Evolutionary conservation across 2,888 invertebrate genomes (phyloP), one percentile per base, ranked within the genome.

Genomic region (Melieria omissa): DNA sequence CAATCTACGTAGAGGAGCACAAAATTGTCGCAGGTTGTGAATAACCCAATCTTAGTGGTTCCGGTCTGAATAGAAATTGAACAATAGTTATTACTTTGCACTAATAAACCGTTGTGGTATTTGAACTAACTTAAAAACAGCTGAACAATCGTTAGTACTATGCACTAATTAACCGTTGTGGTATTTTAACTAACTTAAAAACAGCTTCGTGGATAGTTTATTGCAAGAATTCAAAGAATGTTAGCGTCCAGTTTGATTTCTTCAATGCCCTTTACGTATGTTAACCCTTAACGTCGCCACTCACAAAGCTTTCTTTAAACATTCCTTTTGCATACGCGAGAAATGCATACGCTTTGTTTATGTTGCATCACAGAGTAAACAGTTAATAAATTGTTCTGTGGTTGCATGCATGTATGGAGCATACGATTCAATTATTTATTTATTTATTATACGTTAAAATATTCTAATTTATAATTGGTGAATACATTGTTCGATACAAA

Each of bases 1-100:
- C 16, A 16, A 16, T 2, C 2, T 16, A 16, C 16, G 16, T 16
- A 16, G 79, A 79, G 4, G 79, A 78, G 52, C 78, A 78, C 41
- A 79, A 70, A 64, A 79, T 74, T 9, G 73, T 70, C 16, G 78
- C 78, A 6, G 74, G 74, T 71, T 79, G 79, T 14, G 72, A 58
- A n/a, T 67, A 63, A 0, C 76, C 76, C 0, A 58, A 12, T 41
- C 70, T 52, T 0, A 79, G 69, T 29, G 72, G 55, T 45, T 69
- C 61, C n/a, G 64, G 46, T 58, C 72, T 72, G 52, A 49, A 65
- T 52, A n/a, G 12, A 52, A 52, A 52, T 8, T 16, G 16, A 16
- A 16, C 16, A 16, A 16, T 2, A 16, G 16, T 16, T 16, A 16
- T 1, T 16, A 16, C 16, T 16, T n/a, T 52, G 9, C 52, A 9